Percentiles rank a stretch among this genome's conserved stretches.
These are phyloP conservation scores for Leptopilina syphax DNA, from an alignment of 2,888 invertebrate species.

Conservation along the genomic window DNA sequence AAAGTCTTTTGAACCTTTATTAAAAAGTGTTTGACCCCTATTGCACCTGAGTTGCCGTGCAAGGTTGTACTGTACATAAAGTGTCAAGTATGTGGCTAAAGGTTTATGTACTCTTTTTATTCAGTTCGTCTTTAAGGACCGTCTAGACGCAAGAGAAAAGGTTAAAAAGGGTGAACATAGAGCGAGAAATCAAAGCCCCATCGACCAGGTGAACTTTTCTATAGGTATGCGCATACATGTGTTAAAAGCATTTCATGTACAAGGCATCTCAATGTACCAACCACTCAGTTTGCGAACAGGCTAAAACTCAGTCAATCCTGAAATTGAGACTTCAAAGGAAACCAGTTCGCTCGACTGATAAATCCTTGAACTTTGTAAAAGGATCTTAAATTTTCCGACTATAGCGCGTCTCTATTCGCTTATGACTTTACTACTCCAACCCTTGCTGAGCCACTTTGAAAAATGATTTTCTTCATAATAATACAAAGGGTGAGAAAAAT, in stretches of 20 bases:
- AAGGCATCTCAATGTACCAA: slow-evolving; percentile 20
- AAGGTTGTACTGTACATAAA: not conserved
- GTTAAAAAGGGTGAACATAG: slow-evolving; percentile 38
- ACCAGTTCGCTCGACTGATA: slow-evolving; percentile 22
- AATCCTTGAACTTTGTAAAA: slow-evolving; percentile 22
- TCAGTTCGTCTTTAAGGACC: slow-evolving; percentile 50
- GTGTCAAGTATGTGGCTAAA: not conserved
- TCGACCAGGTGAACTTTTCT: slow-evolving; percentile 25
- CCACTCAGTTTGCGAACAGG: slow-evolving; percentile 10
- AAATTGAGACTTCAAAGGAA: slow-evolving; percentile 58
- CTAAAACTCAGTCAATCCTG: slow-evolving; percentile 57
- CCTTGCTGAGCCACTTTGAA: not conserved
- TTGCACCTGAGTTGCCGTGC: not conserved
- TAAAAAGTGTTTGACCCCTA: slow-evolving; percentile 1
- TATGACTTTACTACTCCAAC: slow-evolving; percentile 9
- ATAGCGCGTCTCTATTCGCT: slow-evolving; percentile 4
- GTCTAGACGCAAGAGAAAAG: slow-evolving; percentile 48
- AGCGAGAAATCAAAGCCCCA: slow-evolving; percentile 54
- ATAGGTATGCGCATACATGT: not conserved
- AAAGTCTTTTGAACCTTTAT: not conserved
- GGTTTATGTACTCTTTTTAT: slow-evolving; percentile 46
- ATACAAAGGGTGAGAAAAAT: not conserved
- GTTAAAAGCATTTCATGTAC: slow-evolving; percentile 25
- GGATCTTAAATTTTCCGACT: slow-evolving; percentile 29
- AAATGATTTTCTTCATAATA: not conserved